Evolutionary conservation across 2,113 vertebrate genomes (phyloP), one percentile per base, ranked within the genome.

Genomic region (Grammomys dolichurus): DNA sequence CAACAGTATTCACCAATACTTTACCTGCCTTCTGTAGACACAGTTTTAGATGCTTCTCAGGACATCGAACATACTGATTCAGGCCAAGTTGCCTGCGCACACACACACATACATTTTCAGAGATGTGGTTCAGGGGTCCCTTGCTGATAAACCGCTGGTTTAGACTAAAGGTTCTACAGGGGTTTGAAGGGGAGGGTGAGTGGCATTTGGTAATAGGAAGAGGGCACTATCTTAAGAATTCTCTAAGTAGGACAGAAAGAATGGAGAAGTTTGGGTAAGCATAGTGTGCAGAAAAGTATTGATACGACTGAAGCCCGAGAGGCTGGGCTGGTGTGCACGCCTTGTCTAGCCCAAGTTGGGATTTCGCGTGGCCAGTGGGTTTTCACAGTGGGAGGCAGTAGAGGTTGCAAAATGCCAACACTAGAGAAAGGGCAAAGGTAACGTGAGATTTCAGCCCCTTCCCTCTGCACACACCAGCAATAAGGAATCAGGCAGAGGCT

Each of bases 261-360:
- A 46, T 8, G 13, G 20, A 54, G 36, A 46, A 40, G 36, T 72
- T 36, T 46, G 56, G 75, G 60, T 2, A 78, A 69, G 22, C 10
- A 70, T 6, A 67, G 40, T 33, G 6, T 24, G 56, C 26, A 1
- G 9, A 16, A 43, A 51, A 36, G 12, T 69, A 40, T 17, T 75
- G 5, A 0, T 0, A 17, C 1, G n/a, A 82, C 33, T 0, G 33
- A 48, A 58, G 40, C 33, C 26, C 2, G 19, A 16, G 13, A 46
- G 4, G 26, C 33, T 14, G 67, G 58, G 28, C 1, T 26, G 69
- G 28, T 3, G 19, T 36, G 28, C 2, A 31, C 1, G 5, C 43
- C 33, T 8, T 65, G 17, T 63, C 54, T 43, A 43, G 60, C 7
- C 26, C 40, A 58, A 40, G 17, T 12, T 26, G 46, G 31, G 77